Percentiles rank a stretch among this genome's conserved stretches.
Conservation (phyloP, 1,140 invertebrate genomes). For the Drosophila equinoxialis region DNA sequence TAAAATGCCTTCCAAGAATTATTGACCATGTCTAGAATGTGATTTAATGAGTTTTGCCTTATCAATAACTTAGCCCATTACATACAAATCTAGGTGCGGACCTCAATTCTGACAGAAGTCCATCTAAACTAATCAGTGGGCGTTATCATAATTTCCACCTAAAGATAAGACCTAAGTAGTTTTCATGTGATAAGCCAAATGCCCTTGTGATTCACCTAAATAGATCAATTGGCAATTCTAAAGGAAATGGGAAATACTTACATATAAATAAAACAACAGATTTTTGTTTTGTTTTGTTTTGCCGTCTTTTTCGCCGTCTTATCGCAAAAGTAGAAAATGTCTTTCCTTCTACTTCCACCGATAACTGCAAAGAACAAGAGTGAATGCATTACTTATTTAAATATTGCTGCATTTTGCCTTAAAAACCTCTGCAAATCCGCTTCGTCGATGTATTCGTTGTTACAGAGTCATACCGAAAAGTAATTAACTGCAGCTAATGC, state of each 20-base stretch:
- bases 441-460: neutral
- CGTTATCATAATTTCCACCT: conserved; percentile 17
- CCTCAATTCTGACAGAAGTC: conserved; percentile 20
- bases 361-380: neutral
- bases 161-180: conserved; percentile 22
- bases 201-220: conserved; percentile 27
- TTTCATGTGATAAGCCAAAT: neutral
- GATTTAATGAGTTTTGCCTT: conserved; percentile 10
- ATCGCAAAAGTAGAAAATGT: neutral
- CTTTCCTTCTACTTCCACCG: neutral
- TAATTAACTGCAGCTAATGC: conserved; percentile 1
- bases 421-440: conserved; percentile 9
- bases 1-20: too few relatives aligned
- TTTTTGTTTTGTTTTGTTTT: neutral
- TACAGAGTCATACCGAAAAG: conserved; percentile 6
- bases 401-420: conserved; percentile 23
- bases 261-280: too few relatives aligned
- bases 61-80: conserved; percentile 25
- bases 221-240: conserved; percentile 28
- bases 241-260: neutral
- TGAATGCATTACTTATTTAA: conserved; percentile 25
- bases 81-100: neutral
- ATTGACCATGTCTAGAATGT: too few relatives aligned
- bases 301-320: neutral
- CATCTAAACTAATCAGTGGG: neutral